A percentile compares a stretch with the other conserved stretches of the same genome.
phyloP scores from a whole-genome alignment of 2,113 vertebrate genomes.

The Hyaena hyaena region DNA sequence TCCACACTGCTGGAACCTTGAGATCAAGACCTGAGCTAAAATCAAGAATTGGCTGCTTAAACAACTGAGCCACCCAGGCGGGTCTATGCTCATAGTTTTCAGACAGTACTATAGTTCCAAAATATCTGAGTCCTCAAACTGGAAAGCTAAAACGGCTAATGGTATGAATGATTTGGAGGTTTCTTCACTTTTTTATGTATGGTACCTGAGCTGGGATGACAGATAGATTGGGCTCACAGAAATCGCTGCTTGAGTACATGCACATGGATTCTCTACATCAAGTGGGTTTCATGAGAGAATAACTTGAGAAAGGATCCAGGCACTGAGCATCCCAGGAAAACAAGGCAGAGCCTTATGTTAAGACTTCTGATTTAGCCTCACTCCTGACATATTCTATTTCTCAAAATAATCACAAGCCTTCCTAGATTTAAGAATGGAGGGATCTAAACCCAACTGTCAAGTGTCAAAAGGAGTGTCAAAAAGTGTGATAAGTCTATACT shows the following conservation, averaged over 20 bases:
- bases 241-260: not conserved
- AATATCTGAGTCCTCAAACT: not conserved
- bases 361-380: not conserved
- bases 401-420: not conserved
- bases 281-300: not conserved
- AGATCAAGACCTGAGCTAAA: no score
- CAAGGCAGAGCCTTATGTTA: not conserved
- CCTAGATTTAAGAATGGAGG: not conserved
- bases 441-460: not conserved
- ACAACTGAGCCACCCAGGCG: no score
- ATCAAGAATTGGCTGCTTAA: no score
- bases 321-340: not conserved
- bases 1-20: no score
- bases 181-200: not conserved
- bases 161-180: not conserved
- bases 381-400: not conserved
- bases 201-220: not conserved
- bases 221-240: not conserved
- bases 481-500: not conserved
- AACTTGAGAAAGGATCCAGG: not conserved
- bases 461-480: not conserved
- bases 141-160: not conserved
- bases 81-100: not conserved
- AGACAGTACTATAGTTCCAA: not conserved
- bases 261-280: not conserved